Percentiles rank a stretch among this genome's conserved stretches.
Conservation (phyloP, 2,888 invertebrate species). For the Ormia ochracea region DNA sequence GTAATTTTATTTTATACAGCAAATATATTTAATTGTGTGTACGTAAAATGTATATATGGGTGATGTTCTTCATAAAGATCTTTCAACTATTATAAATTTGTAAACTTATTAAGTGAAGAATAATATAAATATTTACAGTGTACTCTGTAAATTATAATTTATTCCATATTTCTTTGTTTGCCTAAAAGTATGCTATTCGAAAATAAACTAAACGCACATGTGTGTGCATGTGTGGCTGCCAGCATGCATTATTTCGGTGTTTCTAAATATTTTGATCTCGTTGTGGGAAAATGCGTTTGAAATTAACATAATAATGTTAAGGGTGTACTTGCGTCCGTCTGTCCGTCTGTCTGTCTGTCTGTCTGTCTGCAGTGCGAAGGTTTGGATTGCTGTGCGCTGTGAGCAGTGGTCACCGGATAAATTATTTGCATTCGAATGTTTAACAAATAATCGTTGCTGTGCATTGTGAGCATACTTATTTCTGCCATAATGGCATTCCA, state of each 20-base stretch:
- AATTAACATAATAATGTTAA: constrained; percentile 50
- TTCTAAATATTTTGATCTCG: constrained; percentile 12
- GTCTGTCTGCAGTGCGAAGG: not conserved
- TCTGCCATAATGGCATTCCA: not conserved
- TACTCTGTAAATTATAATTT: not conserved
- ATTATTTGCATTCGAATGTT: constrained; percentile 13
- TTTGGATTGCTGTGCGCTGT: not conserved
- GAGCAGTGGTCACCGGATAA: not conserved
- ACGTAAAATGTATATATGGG: no score
- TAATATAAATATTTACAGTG: not conserved
- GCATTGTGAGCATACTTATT: not conserved
- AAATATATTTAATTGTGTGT: no score
- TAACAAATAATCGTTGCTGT: not conserved
- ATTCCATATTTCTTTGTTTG: not conserved
- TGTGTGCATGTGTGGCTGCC: not conserved
- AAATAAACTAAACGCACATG: constrained; percentile 11
- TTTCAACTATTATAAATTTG: no score
- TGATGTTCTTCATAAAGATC: no score
- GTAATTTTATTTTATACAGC: no score
- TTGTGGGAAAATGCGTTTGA: constrained; percentile 42
- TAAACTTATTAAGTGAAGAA: no score
- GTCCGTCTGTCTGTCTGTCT: not conserved
- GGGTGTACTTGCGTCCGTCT: constrained; percentile 17
- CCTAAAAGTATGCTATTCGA: not conserved
- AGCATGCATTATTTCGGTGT: not conserved